A percentile compares a stretch with the other conserved stretches of the same genome.
Conservation (phyloP, 2,888 invertebrate species). For the Lasius fuliginosus region DNA sequence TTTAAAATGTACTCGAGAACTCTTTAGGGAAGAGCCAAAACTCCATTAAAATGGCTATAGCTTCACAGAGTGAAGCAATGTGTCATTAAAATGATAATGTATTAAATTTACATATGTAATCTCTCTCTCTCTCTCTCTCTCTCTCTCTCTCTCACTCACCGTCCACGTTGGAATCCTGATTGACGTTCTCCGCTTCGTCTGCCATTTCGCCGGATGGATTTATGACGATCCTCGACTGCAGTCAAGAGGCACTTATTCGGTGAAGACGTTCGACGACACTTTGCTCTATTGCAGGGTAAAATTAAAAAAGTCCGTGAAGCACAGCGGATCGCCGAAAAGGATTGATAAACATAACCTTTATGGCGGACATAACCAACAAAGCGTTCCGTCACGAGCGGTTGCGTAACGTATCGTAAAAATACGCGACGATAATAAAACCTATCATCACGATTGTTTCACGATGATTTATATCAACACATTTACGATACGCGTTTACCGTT, state of each 20-base stretch:
- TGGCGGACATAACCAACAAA: not conserved
- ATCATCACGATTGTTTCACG: not conserved
- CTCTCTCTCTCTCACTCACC: slow-evolving; percentile 54
- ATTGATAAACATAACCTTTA: not conserved
- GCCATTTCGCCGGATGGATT: slow-evolving; percentile 29
- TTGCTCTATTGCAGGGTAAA: not conserved
- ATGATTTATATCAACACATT: not conserved
- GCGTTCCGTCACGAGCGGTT: not conserved
- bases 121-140: not conserved
- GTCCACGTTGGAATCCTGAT: slow-evolving; percentile 52
- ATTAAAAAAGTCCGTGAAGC: not conserved
- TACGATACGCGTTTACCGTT: not conserved
- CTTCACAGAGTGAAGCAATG: not conserved
- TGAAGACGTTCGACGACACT: not conserved
- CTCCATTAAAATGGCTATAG: not conserved
- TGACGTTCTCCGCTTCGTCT: slow-evolving; percentile 45
- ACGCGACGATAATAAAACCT: not conserved
- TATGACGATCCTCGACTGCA: not conserved
- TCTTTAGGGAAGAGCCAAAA: not conserved
- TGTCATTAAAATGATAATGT: not conserved
- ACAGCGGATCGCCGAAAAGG: not conserved
- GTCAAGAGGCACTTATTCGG: not conserved
- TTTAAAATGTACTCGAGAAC: too few species aligned
- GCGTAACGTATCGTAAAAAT: not conserved
- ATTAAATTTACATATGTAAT: slow-evolving; percentile 21